phyloP scores from a whole-genome alignment of 2,113 vertebrate species.

The Crotalus helleri region DNA sequence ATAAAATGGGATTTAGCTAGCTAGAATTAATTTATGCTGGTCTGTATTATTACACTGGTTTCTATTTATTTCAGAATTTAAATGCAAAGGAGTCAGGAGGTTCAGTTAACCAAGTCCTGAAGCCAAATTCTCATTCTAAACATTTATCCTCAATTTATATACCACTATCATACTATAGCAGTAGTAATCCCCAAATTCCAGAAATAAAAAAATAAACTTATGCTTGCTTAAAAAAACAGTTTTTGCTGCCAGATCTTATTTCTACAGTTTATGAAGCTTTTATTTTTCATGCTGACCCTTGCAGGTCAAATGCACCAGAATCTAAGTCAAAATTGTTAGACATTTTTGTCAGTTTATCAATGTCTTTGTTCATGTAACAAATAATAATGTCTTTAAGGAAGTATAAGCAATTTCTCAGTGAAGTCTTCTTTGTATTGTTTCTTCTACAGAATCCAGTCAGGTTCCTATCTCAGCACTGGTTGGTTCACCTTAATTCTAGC shows the following conservation, averaged over 20 bases:
- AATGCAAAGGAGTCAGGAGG: neutral
- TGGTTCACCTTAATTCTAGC: constrained; percentile 99
- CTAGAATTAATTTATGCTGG: neutral
- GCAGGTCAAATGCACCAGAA: constrained; percentile 50
- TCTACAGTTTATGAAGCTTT: constrained; percentile 35
- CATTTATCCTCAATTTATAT: neutral
- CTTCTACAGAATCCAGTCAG: constrained; percentile 90
- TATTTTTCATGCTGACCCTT: constrained; percentile 48
- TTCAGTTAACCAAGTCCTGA: neutral
- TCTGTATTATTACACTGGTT: neutral
- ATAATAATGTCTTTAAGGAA: constrained; percentile 65
- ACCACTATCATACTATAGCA: neutral
- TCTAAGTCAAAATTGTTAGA: constrained; percentile 77
- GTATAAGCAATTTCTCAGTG: constrained; percentile 61
- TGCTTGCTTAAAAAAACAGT: neutral
- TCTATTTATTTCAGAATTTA: neutral
- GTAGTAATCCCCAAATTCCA: neutral
- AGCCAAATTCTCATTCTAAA: neutral
- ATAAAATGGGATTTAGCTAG: neutral
- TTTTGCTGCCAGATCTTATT: neutral
- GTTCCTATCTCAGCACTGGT: constrained; percentile 96
- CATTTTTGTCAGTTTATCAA: constrained; percentile 76
- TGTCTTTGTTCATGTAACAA: constrained; percentile 67
- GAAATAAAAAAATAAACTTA: neutral
- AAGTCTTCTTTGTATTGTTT: constrained; percentile 62